A percentile compares a stretch with the other conserved stretches of the same genome.
Evolutionary conservation across 2,888 invertebrate genomes (phyloP).

Genomic region (Tetragonula carbonaria): DNA sequence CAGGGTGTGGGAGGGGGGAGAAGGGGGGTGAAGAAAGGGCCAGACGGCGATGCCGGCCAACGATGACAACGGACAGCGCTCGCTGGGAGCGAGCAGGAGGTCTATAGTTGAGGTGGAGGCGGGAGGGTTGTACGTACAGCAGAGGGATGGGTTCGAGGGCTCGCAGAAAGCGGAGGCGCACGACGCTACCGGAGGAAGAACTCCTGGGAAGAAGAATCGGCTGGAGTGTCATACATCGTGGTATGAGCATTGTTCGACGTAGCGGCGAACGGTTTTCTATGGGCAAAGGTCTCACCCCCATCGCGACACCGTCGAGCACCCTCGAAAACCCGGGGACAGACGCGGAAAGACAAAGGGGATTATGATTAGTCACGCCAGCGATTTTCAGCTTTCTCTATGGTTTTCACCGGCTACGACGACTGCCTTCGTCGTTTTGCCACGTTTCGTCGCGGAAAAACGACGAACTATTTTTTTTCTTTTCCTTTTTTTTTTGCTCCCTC

Average conservation of each 20-base stretch:
- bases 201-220: conserved; percentile 53
- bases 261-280: conserved; percentile 52
- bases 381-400: conserved; percentile 27
- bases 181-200: conserved; percentile 47
- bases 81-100: neutral
- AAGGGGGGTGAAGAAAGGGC: conserved; percentile 1
- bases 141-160: conserved; percentile 43
- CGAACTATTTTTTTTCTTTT: neutral
- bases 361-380: conserved; percentile 61
- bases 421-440: neutral
- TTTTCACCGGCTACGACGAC: neutral
- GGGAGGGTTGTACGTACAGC: neutral
- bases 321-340: conserved; percentile 36
- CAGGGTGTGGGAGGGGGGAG: neutral
- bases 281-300: conserved; percentile 37
- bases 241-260: conserved; percentile 65
- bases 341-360: conserved; percentile 48
- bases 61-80: conserved; percentile 23
- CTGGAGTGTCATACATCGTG: conserved; percentile 64
- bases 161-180: conserved; percentile 39
- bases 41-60: conserved; percentile 23
- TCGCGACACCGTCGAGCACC: conserved; percentile 37
- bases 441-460: neutral
- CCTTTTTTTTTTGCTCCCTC: too few species aligned
- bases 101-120: too few species aligned